Evolutionary conservation across 2,888 invertebrate genomes (phyloP).

Genomic region (Nasonovia ribisnigri): DNA sequence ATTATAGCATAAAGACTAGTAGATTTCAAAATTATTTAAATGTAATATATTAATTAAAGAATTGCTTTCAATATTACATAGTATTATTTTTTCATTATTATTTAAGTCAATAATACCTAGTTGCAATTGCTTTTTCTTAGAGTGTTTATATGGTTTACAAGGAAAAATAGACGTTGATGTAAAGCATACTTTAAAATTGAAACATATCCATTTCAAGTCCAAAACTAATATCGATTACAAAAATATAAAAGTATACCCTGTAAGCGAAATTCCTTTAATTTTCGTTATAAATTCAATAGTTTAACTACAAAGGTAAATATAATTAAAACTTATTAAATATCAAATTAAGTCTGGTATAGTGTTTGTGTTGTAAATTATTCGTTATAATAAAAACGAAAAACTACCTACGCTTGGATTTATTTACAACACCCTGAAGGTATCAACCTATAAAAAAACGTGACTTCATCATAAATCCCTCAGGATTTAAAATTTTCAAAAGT

Average conservation of each 20-base stretch:
- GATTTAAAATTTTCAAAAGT: not conserved
- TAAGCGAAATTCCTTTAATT: not conserved
- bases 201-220: not conserved
- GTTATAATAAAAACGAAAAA: constrained; percentile 1
- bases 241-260: not conserved
- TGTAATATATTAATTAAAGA: not conserved
- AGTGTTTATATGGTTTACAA: not conserved
- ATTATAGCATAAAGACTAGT: not conserved
- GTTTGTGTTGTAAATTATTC: not conserved
- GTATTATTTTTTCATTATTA: not conserved
- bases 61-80: not conserved
- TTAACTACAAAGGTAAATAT: not conserved
- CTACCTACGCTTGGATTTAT: not conserved
- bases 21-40: not conserved
- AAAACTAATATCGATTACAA: not conserved
- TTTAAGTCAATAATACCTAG: not conserved
- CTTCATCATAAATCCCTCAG: not conserved
- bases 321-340: not conserved
- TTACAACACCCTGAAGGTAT: not conserved
- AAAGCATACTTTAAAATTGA: not conserved
- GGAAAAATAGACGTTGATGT: not conserved
- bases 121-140: not conserved
- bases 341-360: not conserved
- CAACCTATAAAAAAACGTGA: constrained; percentile 17
- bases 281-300: not conserved